phyloP scores from a whole-genome alignment of 1,140 invertebrate species.

The Dermatophagoides farinae region DNA sequence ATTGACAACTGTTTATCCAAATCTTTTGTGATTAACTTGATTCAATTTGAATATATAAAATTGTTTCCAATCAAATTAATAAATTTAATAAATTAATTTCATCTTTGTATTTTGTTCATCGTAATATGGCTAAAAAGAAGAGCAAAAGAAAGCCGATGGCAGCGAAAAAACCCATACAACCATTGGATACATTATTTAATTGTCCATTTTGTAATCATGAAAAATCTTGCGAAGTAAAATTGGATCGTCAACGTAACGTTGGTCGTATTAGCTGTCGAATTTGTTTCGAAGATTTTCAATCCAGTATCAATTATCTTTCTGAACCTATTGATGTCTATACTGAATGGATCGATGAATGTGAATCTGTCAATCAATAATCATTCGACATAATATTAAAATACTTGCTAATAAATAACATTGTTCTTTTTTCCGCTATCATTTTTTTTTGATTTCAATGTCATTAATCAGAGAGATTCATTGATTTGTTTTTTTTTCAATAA shows the following conservation, averaged over 20 bases:
- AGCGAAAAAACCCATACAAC: slow-evolving; percentile 36
- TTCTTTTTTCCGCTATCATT: not conserved
- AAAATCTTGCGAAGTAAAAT: slow-evolving; percentile 97
- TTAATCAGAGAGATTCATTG: too few relatives aligned
- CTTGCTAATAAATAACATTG: not conserved
- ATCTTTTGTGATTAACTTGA: too few relatives aligned
- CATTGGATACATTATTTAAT: slow-evolving; percentile 87
- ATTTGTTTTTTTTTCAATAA: too few relatives aligned
- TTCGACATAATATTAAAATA: not conserved
- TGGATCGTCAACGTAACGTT: slow-evolving; percentile 82
- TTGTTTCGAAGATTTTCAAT: slow-evolving; percentile 90
- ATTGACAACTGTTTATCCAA: too few relatives aligned
- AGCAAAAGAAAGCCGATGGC: slow-evolving; percentile 10
- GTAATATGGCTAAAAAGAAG: slow-evolving; percentile 10
- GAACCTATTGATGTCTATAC: slow-evolving; percentile 97
- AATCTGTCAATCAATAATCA: slow-evolving; percentile 44
- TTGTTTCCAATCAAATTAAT: too few relatives aligned
- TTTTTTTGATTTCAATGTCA: not conserved
- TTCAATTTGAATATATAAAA: too few relatives aligned
- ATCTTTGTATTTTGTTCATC: not conserved
- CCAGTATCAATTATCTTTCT: slow-evolving; percentile 78
- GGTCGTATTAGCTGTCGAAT: slow-evolving; percentile 82
- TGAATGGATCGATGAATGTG: slow-evolving; percentile 99
- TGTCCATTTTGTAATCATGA: slow-evolving; percentile 99
- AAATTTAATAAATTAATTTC: too few relatives aligned